Evolutionary conservation across 2,113 vertebrate species (phyloP).

Genomic region (Lipophrys pholis): DNA sequence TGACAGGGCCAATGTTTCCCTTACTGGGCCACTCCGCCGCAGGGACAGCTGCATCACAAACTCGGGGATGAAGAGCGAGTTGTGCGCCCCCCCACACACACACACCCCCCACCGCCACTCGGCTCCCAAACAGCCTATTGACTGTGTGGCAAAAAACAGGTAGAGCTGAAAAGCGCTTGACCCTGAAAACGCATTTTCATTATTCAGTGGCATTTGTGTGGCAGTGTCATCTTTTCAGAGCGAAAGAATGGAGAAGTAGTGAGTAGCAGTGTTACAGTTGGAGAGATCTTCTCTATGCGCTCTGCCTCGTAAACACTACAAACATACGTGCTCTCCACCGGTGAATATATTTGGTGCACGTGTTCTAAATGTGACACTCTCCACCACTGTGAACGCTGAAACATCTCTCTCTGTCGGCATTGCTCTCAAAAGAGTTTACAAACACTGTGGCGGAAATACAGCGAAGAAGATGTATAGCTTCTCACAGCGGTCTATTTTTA

Average conservation of each 20-base stretch:
- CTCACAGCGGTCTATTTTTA: conserved; percentile 15
- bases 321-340: not conserved
- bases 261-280: conserved; percentile 2
- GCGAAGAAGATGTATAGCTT: not conserved
- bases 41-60: conserved; percentile 36
- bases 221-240: conserved; percentile 39
- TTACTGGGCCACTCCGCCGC: conserved; percentile 20
- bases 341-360: conserved; percentile 15
- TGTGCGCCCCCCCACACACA: not conserved
- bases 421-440: conserved; percentile 17
- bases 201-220: conserved; percentile 54
- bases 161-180: conserved; percentile 52
- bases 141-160: conserved; percentile 49
- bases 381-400: conserved; percentile 5
- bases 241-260: conserved; percentile 23
- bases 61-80: conserved; percentile 31
- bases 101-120: not conserved
- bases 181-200: conserved; percentile 56
- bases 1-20: conserved; percentile 45
- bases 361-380: conserved; percentile 7
- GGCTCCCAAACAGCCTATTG: conserved; percentile 25
- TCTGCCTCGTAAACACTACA: conserved; percentile 15
- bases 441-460: conserved; percentile 5
- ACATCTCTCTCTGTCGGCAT: conserved; percentile 9
- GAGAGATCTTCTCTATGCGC: conserved; percentile 23